These are phyloP conservation scores for Muscicapa comitata DNA, from an alignment of 2,797 vertebrate species.

Conservation along the genomic window DNA sequence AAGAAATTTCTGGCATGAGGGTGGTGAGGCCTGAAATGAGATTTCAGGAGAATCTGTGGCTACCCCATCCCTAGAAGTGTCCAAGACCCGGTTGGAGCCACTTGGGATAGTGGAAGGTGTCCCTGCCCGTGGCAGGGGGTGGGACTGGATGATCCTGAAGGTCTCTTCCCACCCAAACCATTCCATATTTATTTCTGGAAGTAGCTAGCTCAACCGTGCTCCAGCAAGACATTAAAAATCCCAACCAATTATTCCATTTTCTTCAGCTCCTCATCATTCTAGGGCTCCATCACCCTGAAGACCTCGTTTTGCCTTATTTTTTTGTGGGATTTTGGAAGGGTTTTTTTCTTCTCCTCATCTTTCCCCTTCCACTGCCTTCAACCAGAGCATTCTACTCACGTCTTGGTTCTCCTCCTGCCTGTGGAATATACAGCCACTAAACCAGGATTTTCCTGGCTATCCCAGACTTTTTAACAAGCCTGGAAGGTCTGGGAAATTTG, in stretches of 20 bases:
- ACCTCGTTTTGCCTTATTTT: rapidly evolving
- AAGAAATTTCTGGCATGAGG: background rate
- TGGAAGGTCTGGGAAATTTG: background rate
- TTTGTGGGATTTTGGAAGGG: background rate
- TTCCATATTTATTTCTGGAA: background rate
- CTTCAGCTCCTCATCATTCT: background rate
- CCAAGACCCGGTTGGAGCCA: rapidly evolving
- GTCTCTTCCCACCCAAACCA: background rate
- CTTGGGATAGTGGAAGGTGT: background rate
- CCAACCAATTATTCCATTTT: background rate
- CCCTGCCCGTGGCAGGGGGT: background rate
- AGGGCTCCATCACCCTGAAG: background rate
- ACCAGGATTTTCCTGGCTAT: background rate
- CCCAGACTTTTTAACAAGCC: rapidly evolving
- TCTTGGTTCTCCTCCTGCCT: background rate
- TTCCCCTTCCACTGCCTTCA: background rate
- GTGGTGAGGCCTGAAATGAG: rapidly evolving
- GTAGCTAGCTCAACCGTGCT: background rate
- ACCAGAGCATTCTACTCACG: rapidly evolving
- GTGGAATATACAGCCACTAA: rapidly evolving
- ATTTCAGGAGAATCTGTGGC: rapidly evolving
- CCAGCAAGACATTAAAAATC: background rate
- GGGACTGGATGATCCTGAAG: background rate
- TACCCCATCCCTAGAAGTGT: background rate
- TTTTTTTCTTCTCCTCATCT: background rate